Conservation (phyloP, 1,140 invertebrate genomes). For the Archegozetes longisetosus region DNA sequence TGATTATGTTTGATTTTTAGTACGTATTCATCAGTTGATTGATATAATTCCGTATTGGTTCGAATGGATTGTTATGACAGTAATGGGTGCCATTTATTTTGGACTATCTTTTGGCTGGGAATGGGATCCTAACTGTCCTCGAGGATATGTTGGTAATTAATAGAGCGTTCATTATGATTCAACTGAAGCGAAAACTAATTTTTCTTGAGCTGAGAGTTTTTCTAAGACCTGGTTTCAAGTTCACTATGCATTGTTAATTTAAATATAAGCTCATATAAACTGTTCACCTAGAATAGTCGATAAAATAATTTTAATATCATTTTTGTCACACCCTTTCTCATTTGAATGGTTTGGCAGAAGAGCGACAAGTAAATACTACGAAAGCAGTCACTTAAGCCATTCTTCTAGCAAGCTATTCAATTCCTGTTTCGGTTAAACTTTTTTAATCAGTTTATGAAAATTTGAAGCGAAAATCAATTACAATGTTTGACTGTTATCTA, state of each 20-base stretch:
- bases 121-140: constrained; percentile 13
- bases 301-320: too few relatives aligned
- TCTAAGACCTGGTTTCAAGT: too few relatives aligned
- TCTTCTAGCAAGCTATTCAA: too few relatives aligned
- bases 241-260: too few relatives aligned
- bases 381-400: too few relatives aligned
- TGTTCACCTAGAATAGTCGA: too few relatives aligned
- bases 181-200: background rate
- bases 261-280: too few relatives aligned
- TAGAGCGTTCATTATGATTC: background rate
- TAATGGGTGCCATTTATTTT: constrained; percentile 7
- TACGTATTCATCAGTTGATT: constrained; percentile 2
- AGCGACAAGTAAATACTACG: too few relatives aligned
- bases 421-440: too few relatives aligned
- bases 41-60: constrained; percentile 8
- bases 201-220: background rate
- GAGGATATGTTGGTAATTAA: constrained; percentile 47
- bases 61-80: constrained; percentile 1
- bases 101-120: constrained; percentile 9
- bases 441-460: too few relatives aligned
- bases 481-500: background rate
- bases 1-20: background rate
- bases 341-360: too few relatives aligned
- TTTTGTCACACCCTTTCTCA: too few relatives aligned
- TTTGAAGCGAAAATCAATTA: background rate